phyloP scores from a whole-genome alignment of 1,140 invertebrate species.

The Drosophila sp. region DNA sequence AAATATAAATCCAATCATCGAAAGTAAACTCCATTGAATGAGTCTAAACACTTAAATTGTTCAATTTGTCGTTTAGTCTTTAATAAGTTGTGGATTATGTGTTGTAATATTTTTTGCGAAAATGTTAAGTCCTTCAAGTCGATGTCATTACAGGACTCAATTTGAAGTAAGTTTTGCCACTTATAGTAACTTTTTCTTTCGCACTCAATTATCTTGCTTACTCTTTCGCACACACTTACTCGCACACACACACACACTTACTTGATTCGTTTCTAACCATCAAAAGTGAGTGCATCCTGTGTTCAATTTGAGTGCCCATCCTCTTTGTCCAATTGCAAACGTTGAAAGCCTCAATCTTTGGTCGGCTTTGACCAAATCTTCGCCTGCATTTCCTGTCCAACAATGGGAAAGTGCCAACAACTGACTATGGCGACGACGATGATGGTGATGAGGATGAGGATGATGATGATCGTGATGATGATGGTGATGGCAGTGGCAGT shows the following conservation, averaged over 20 bases:
- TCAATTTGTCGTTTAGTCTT: no score
- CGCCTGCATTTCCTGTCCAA: conserved; percentile 33
- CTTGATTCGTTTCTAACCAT: conserved; percentile 9
- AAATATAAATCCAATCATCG: no score
- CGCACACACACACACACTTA: neutral
- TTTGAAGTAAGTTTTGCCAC: no score
- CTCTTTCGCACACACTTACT: no score
- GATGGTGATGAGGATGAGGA: conserved; percentile 14
- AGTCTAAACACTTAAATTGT: no score
- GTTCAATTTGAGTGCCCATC: conserved; percentile 26
- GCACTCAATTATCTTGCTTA: no score
- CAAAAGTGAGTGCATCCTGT: conserved; percentile 13
- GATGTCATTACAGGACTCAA: no score
- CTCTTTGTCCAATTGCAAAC: conserved; percentile 10
- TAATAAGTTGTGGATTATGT: no score
- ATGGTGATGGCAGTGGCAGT: conserved; percentile 2
- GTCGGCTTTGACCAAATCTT: conserved; percentile 34
- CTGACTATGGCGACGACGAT: conserved; percentile 6
- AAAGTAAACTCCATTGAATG: no score
- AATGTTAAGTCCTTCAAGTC: no score
- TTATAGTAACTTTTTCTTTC: no score
- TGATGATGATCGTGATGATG: conserved; percentile 7
- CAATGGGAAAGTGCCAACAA: conserved; percentile 30
- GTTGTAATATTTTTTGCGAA: no score
- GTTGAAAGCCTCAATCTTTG: conserved; percentile 23